A percentile compares a stretch with the other conserved stretches of the same genome.
These are phyloP conservation scores for Myotis lucifugus DNA, from an alignment of 2,113 vertebrate species.

Conservation along the genomic window DNA sequence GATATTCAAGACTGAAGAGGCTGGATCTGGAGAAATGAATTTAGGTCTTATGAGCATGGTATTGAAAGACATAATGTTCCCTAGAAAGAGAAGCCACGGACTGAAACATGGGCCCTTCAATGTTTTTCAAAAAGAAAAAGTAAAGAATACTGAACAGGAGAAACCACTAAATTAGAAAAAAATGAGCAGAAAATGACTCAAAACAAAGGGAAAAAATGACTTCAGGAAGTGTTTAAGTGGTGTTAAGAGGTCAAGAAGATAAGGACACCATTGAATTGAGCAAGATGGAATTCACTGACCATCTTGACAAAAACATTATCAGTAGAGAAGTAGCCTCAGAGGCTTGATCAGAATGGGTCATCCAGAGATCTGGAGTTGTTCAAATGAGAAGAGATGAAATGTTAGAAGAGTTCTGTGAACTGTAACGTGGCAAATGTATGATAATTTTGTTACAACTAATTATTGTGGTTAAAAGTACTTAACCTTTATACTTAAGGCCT, in stretches of 20 bases:
- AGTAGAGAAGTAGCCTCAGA: neutral
- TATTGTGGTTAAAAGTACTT: constrained; percentile 33
- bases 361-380: neutral
- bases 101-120: neutral
- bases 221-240: neutral
- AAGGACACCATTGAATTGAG: neutral
- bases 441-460: constrained; percentile 41
- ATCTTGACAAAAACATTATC: neutral
- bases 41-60: neutral
- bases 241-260: neutral
- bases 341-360: neutral
- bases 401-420: neutral
- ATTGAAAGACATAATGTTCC: neutral
- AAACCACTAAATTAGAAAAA: neutral
- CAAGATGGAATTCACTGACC: neutral
- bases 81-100: neutral
- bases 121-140: neutral
- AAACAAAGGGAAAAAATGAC: constrained; percentile 45
- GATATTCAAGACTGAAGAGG: neutral
- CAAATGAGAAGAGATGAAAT: constrained; percentile 19
- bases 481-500: neutral
- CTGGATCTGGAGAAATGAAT: neutral
- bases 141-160: neutral
- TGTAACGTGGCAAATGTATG: neutral
- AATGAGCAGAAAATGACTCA: neutral